Evolutionary conservation across 1,140 invertebrate species (phyloP), one percentile per base, ranked within the genome.

Genomic region (Magallana gigas): DNA sequence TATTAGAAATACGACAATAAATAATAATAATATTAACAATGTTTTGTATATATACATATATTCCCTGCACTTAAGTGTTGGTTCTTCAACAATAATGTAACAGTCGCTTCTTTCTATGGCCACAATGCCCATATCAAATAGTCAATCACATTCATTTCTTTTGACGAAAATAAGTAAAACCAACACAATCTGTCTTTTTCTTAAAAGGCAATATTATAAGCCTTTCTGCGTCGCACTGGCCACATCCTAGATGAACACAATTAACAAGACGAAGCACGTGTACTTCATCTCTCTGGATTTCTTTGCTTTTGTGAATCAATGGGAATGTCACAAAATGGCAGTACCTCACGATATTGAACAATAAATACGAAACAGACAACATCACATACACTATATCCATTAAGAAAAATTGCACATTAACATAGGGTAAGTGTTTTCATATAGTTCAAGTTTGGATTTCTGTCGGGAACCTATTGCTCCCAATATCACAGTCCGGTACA

Each of bases 371-470:
- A 29, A 76, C 68, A 76, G 12, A 76, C 68, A 76, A 76, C 68
- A 76, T 76, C 68, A 76, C 68, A 76, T 76, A 76, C 68, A 76
- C 68, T 76, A 76, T 76, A 76, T 76, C 68, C 68, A 76, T 29
- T 76, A 76, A 76, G 68, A 76, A 76, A 64, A 76, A 76, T 76
- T 76, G 68, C 68, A 76, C 68, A 76, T 29, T 76, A 76, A 76
- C 36, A 12, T 29, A 76, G 68, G 18, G 68, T 76, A 29, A 76
- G 36, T 76, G 68, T 76, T 36, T 18, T 76, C 68, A 76, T 29
- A 76, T 76, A 29, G 60, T 76, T 76, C 23, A 76, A 76, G 23
- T 76, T 76, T 76, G 68, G 68, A 76, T 76, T 76, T 76, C 68
- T 76, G 23, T 76, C 68, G 68, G 68, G 68, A 76, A 76, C 68